Evolutionary conservation across 2,113 vertebrate species (phyloP), one percentile per base, ranked within the genome.

Genomic region (Corythornis madagascariensis): DNA sequence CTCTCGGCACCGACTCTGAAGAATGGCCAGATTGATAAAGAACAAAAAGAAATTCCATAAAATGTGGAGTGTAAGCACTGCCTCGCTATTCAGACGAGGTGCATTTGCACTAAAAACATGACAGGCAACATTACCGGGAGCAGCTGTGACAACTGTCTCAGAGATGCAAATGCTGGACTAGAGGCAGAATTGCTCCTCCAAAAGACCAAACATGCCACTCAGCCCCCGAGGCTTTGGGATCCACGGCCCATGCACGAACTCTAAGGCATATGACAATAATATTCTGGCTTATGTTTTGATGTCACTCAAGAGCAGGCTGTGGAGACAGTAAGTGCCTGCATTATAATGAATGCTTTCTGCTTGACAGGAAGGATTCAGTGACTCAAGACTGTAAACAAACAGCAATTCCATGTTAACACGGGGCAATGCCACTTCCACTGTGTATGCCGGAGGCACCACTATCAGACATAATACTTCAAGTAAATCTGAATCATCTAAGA

Each of bases 331-430:
- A 92, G 85, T 76, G 93, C 89, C 92, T 67, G 85, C 71, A 90
- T 82, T 73, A 59, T 71, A 95, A 94, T 25, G 43, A 88, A 77
- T 3, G n/a, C 79, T 93, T 92, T 95, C 28, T 90, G 93, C 91
- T 71, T 89, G 92, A 93, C 84, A 88, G 93, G 72, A 95, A 76
- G 85, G 88, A 95, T 84, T 92, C 93, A 83, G 16, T 85, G 81
- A 82, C 89, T 92, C 78, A 67, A 70, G 72, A 84, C 33, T 74
- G 86, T 85, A 93, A 97, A 95, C 89, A 94, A 97, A 95, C 75
- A 91, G 95, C 60, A 94, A 91, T 84, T 92, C 82, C 66, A 48
- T 74, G 89, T 93, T 92, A 93, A 95, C 64, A 87, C 10, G 16
- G 93, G 92, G 64, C 87, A 90, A 65, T 56, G 63, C 72, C n/a